phyloP scores from a whole-genome alignment of 30 jellyfish, hydroid and myxozoan genomes.

The Turritopsis dohrnii region DNA sequence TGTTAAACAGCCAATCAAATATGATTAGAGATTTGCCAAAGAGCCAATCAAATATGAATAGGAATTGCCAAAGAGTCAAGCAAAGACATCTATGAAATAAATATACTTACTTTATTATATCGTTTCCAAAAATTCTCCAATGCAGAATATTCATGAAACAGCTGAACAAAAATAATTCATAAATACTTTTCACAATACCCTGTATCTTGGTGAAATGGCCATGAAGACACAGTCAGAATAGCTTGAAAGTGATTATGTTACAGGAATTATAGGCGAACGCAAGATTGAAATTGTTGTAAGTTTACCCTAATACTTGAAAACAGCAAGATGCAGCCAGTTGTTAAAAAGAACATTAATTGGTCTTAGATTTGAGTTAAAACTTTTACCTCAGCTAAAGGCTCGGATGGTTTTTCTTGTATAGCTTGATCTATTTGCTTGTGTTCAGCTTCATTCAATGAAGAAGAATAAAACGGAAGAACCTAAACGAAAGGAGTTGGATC shows the following conservation, averaged over 20 bases:
- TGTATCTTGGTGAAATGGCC: not conserved
- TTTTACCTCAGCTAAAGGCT: constrained; percentile 75
- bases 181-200: not conserved
- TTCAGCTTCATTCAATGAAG: constrained; percentile 67
- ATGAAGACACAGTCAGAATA: too few species aligned
- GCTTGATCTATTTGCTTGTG: constrained; percentile 64
- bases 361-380: not conserved
- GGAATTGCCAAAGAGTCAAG: too few species aligned
- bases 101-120: constrained; percentile 56
- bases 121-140: constrained; percentile 90
- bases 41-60: too few species aligned
- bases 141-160: constrained; percentile 72
- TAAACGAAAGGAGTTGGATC: not conserved
- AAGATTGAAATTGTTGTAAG: too few species aligned
- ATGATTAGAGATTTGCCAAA: too few species aligned
- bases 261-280: too few species aligned
- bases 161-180: constrained; percentile 28
- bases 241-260: too few species aligned
- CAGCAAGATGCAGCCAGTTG: not conserved
- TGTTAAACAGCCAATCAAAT: too few species aligned
- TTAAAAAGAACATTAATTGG: not conserved
- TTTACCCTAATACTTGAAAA: not conserved
- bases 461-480: constrained; percentile 89
- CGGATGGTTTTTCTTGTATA: constrained; percentile 54
- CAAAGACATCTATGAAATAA: too few species aligned